phyloP scores from a whole-genome alignment of 2,797 vertebrate species.

The Crenuchus spilurus region DNA sequence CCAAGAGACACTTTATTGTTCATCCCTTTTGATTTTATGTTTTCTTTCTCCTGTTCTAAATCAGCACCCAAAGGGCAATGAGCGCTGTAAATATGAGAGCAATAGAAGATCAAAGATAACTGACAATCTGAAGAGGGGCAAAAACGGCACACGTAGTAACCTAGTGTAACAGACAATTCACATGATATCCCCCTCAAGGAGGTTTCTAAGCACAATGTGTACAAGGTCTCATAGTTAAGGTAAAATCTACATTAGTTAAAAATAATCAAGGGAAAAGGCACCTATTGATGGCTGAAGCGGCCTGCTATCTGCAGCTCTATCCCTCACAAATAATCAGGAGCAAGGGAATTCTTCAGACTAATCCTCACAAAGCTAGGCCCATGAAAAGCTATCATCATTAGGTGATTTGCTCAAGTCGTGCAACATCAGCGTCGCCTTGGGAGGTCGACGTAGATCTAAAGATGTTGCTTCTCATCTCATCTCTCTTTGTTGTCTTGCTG shows the following conservation, averaged over 20 bases:
- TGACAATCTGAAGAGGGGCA: slow-evolving; percentile 40
- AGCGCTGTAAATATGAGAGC: neutral
- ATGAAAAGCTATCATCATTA: slow-evolving; percentile 62
- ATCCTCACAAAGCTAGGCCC: slow-evolving; percentile 55
- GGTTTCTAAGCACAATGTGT: neutral
- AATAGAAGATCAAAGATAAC: slow-evolving; percentile 51
- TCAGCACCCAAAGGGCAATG: neutral
- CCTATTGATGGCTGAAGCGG: slow-evolving; percentile 16
- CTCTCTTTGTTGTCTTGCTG: slow-evolving; percentile 50
- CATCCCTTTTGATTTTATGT: neutral
- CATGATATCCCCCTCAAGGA: slow-evolving; percentile 15
- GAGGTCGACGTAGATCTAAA: slow-evolving; percentile 59
- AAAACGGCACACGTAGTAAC: slow-evolving; percentile 40
- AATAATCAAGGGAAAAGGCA: neutral
- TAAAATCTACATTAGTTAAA: neutral
- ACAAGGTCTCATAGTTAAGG: slow-evolving; percentile 20
- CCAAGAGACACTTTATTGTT: neutral
- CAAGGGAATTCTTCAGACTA: slow-evolving; percentile 58
- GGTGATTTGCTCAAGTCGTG: slow-evolving; percentile 50
- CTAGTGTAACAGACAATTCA: slow-evolving; percentile 16
- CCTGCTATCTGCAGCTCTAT: slow-evolving; percentile 26
- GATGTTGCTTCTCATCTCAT: slow-evolving; percentile 40
- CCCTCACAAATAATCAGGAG: slow-evolving; percentile 46
- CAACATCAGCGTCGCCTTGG: slow-evolving; percentile 57
- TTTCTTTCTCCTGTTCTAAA: neutral